Base-by-base conservation (phyloP, 1,140 invertebrate species). In the Ditylenchus dipsaci region DNA sequence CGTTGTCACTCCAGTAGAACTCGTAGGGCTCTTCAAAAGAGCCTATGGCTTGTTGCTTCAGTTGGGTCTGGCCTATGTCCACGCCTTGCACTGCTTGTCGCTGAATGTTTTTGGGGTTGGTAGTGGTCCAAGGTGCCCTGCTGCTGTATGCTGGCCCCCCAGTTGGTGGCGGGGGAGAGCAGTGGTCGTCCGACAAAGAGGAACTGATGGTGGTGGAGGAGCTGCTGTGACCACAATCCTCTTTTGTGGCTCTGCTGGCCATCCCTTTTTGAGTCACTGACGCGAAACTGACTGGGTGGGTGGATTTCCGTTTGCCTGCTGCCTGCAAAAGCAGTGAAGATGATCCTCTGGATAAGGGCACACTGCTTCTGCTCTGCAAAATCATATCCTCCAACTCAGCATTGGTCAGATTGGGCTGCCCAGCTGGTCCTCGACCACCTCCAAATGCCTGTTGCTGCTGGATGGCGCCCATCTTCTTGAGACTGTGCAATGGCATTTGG, bases 1-100 rank as follows among this genome's bases (percentile, higher is more conserved):
- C 66, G 33, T 68, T 56, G 21, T 56, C 66, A 47, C 66, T 68
- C 66, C 66, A 68, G 43, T 68, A 68, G 21, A 68, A 68, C 21
- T 68, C 67, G 27, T 67, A 67, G 7, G 67, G 67, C 33, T 68
- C 61, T 38, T 68, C 67, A 56, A 68, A 68, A 15, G 67, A 68
- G 7, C 67, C 67, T 26, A 33, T 47, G 21, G 42, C 29, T 15
- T 27, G 17, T 17, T 23, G 29, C 26, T 61, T 17, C 23, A 27
- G 15, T 43, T 68, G 30, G 13, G 45, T 11, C 21, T 68, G 63
- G 17, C 49, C 11, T 33, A 43, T 21, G 17, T 68, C n/a, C 19
- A 23, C 9, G 43, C 27, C 19, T 53, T 19, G 49, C 3, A 26
- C 3, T 11, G 11, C 3, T 38, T 38, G 33, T 38, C 11, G 33